phyloP scores from a whole-genome alignment of 2,888 invertebrate species.

The Lithophane ornitopus region DNA sequence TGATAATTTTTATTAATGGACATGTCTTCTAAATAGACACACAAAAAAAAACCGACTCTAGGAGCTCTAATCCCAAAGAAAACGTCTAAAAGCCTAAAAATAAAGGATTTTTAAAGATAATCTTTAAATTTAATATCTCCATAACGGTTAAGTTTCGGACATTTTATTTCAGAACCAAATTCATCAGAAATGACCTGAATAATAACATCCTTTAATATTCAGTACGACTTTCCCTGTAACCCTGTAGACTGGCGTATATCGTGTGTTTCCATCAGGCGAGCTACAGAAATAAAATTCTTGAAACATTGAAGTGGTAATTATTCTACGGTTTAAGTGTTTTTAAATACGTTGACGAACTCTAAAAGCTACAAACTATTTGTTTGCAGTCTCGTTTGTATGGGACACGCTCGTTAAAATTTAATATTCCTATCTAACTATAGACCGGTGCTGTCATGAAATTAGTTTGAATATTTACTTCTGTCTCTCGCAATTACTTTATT shows the following conservation, averaged over 20 bases:
- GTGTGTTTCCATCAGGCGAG: not conserved
- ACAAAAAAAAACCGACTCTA: no score
- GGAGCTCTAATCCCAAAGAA: no score
- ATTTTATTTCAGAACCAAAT: no score
- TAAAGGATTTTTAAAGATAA: no score
- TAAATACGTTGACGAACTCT: slow-evolving; percentile 25
- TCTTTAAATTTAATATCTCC: no score
- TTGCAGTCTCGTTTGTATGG: slow-evolving; percentile 23
- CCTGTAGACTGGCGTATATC: not conserved
- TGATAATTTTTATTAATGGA: no score
- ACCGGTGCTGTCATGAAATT: slow-evolving; percentile 17
- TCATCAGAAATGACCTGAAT: no score
- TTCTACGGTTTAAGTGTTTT: not conserved
- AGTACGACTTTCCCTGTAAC: no score
- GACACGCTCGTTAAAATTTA: slow-evolving; percentile 22
- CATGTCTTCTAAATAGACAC: no score
- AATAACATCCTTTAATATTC: no score
- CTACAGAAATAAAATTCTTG: not conserved
- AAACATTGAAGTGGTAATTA: slow-evolving; percentile 17
- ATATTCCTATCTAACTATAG: slow-evolving; percentile 11
- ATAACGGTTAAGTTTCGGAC: no score
- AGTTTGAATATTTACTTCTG: slow-evolving; percentile 27
- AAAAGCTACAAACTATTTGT: slow-evolving; percentile 39
- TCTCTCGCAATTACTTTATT: slow-evolving; percentile 13
- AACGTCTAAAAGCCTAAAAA: no score